phyloP scores from a whole-genome alignment of 2,888 invertebrate species.

The Monopis laevigella region DNA sequence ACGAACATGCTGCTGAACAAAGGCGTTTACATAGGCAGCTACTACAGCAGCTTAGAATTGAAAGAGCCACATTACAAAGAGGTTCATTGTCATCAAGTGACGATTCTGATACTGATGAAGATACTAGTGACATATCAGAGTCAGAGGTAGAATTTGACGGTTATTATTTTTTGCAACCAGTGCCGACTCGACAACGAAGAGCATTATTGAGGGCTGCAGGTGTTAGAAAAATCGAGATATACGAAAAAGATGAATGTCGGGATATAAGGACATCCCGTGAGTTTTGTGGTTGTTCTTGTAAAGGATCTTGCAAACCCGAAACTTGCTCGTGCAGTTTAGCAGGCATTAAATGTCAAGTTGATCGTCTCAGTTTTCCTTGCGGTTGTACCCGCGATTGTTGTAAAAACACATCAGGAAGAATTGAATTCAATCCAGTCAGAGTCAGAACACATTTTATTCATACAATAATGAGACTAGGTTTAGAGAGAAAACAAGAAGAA shows the following conservation, averaged over 20 bases:
- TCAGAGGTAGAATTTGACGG: conserved; percentile 89
- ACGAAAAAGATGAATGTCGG: conserved; percentile 94
- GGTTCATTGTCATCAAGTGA: conserved; percentile 77
- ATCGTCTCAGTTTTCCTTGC: conserved; percentile 95
- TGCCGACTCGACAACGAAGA: conserved; percentile 90
- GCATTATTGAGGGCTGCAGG: conserved; percentile 91
- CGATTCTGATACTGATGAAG: conserved; percentile 87
- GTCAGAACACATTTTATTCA: conserved; percentile 97
- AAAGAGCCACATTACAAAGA: conserved; percentile 67
- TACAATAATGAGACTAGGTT: conserved; percentile 91
- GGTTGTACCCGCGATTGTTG: conserved; percentile 96
- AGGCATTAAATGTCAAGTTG: conserved; percentile 98
- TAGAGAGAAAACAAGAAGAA: conserved; percentile 85
- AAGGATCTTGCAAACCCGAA: conserved; percentile 94
- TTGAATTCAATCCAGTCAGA: conserved; percentile 95
- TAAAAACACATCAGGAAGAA: conserved; percentile 89
- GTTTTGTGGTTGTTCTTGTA: conserved; percentile 93
- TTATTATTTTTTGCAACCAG: conserved; percentile 91
- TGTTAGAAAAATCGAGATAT: conserved; percentile 90
- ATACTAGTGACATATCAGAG: conserved; percentile 81
- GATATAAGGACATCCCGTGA: conserved; percentile 92
- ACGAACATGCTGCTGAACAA: conserved; percentile 91
- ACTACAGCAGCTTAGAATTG: conserved; percentile 76
- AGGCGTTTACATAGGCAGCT: conserved; percentile 85
- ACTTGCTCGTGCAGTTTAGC: conserved; percentile 94